A percentile compares a stretch with the other conserved stretches of the same genome.
These are phyloP conservation scores for Potorous gilbertii DNA, from an alignment of 2,797 vertebrate species.

Conservation along the genomic window DNA sequence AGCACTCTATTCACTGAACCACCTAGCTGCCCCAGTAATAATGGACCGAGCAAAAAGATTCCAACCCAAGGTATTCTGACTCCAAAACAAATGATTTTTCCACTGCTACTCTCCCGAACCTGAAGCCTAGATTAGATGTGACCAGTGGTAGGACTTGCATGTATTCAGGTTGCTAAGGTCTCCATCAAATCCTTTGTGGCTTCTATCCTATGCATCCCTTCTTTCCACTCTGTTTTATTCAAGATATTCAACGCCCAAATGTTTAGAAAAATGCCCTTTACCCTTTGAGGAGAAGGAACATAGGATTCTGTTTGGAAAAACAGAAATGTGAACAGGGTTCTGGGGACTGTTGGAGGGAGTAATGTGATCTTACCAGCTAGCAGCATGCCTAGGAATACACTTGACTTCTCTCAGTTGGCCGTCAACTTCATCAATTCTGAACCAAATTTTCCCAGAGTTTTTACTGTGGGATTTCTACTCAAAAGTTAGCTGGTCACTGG, in stretches of 20 bases:
- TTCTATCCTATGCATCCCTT: not conserved
- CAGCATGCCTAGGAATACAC: not conserved
- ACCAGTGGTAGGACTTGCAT: not conserved
- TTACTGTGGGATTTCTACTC: not conserved
- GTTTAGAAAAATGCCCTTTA: not conserved
- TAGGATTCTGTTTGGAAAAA: not conserved
- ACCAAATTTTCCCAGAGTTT: not conserved
- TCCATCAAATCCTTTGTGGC: not conserved
- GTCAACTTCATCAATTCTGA: not conserved
- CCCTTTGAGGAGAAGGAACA: not conserved
- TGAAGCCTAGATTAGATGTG: not conserved
- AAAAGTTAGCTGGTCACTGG: not conserved
- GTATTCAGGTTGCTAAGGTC: not conserved
- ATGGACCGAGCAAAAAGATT: not conserved
- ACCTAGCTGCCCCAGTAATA: not conserved
- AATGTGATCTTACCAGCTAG: not conserved
- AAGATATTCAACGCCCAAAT: not conserved
- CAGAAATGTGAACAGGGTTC: not conserved
- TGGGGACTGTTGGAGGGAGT: not conserved
- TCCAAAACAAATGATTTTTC: not conserved
- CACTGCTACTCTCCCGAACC: not conserved
- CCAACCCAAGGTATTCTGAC: not conserved
- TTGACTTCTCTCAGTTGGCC: not conserved
- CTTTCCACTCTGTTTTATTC: not conserved
- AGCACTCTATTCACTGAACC: too few species aligned